phyloP scores from a whole-genome alignment of 92 coral and sea anemone species.

The Epizoanthus ramosus region DNA sequence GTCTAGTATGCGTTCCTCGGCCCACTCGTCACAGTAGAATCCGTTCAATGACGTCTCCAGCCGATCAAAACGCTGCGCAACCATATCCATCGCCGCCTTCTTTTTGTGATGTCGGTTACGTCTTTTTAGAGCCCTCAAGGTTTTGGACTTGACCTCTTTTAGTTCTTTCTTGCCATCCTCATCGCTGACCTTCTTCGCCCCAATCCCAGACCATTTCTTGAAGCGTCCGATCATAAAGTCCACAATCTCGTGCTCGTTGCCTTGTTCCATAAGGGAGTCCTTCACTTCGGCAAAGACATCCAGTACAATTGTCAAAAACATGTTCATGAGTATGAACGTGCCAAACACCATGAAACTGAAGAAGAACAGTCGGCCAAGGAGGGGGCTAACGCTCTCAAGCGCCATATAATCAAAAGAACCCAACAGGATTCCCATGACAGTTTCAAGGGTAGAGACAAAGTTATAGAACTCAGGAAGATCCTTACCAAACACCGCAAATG shows the following conservation, averaged over 20 bases:
- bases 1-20: constrained; percentile 87
- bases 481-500: constrained; percentile 84
- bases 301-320: constrained; percentile 86
- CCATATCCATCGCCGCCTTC: constrained; percentile 54
- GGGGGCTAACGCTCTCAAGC: constrained; percentile 71
- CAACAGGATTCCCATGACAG: constrained; percentile 85
- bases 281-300: constrained; percentile 90
- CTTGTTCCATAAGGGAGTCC: constrained; percentile 58
- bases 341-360: constrained; percentile 93
- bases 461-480: constrained; percentile 69
- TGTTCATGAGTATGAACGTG: constrained; percentile 84
- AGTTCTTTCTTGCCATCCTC: constrained; percentile 59
- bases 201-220: constrained; percentile 77
- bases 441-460: constrained; percentile 80
- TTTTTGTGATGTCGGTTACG: constrained; percentile 48
- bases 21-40: constrained; percentile 83
- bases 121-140: constrained; percentile 54
- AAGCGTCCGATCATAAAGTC: constrained; percentile 85
- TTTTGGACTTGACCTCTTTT: constrained; percentile 57
- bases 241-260: constrained; percentile 82
- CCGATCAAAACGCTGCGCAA: constrained; percentile 69
- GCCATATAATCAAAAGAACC: constrained; percentile 87
- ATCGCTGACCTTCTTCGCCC: constrained; percentile 66
- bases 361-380: constrained; percentile 84
- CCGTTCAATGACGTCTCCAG: constrained; percentile 80